Percentiles rank a stretch among this genome's conserved stretches.
Conservation (phyloP, 37 sponge, comb jelly and placozoan genomes). For the Crambe crambe region DNA sequence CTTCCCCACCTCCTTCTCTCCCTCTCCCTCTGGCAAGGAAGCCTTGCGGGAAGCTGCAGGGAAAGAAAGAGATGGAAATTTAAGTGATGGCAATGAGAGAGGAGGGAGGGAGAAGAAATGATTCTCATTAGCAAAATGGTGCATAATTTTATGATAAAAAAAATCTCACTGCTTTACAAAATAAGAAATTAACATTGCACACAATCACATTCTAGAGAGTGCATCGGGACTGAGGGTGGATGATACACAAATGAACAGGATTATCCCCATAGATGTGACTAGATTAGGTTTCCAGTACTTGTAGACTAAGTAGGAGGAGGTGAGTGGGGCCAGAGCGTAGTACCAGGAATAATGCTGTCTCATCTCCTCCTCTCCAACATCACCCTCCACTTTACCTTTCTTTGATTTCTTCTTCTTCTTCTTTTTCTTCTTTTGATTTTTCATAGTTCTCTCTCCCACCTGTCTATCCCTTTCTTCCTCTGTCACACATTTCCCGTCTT, state of each 20-base stretch:
- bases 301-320: slow-evolving; percentile 12
- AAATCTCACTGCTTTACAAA: not conserved
- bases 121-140: not conserved
- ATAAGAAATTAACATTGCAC: not conserved
- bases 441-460: slow-evolving; percentile 12
- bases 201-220: no score
- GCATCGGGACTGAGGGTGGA: not conserved
- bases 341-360: slow-evolving; percentile 50
- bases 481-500: slow-evolving; percentile 64
- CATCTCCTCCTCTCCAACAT: slow-evolving; percentile 2
- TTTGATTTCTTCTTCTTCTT: slow-evolving; percentile 48
- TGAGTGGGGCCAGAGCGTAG: slow-evolving; percentile 39
- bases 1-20: slow-evolving; percentile 20
- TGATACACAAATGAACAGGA: slow-evolving; percentile 9
- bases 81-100: not conserved
- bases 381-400: slow-evolving; percentile 1
- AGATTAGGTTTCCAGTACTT: slow-evolving; percentile 42
- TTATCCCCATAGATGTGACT: slow-evolving; percentile 21
- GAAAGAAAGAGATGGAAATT: not conserved
- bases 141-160: not conserved
- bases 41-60: not conserved
- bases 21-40: not conserved
- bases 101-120: slow-evolving; percentile 6
- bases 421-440: slow-evolving; percentile 39
- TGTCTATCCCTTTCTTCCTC: slow-evolving; percentile 10